phyloP scores from a whole-genome alignment of 2,797 vertebrate species.

The Pipistrellus nathusii region DNA sequence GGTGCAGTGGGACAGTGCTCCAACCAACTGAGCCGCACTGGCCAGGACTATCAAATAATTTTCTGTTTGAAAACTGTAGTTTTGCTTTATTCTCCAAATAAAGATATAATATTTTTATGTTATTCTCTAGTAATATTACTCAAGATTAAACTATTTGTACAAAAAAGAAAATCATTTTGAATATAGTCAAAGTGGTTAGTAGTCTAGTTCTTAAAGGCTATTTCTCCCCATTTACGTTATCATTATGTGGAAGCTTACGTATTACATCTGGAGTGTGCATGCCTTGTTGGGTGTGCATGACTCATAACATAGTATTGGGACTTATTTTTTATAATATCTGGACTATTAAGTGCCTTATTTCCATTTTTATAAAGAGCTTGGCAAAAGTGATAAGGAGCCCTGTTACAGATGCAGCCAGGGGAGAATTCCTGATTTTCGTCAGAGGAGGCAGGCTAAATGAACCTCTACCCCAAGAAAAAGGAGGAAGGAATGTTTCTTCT shows the following conservation, averaged over 20 bases:
- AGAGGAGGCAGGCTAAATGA: background rate
- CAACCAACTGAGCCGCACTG: background rate
- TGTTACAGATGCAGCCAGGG: background rate
- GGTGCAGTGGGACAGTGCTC: background rate
- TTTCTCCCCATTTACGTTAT: slow-evolving; percentile 1
- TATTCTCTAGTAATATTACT: background rate
- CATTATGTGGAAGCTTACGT: background rate
- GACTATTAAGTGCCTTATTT: background rate
- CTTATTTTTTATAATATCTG: background rate
- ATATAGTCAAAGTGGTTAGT: background rate
- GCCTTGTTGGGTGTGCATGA: background rate
- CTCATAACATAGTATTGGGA: background rate
- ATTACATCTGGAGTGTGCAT: background rate
- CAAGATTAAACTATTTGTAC: background rate
- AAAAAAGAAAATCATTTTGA: slow-evolving; percentile 15
- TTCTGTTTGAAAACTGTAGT: slow-evolving; percentile 9
- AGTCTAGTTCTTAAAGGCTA: background rate
- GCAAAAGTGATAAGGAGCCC: background rate
- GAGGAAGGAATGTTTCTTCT: background rate
- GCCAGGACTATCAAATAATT: background rate
- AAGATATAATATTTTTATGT: slow-evolving; percentile 11
- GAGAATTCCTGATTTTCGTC: background rate
- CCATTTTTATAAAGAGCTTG: slow-evolving; percentile 5
- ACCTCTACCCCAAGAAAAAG: background rate
- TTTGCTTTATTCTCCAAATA: background rate